phyloP scores from a whole-genome alignment of 2,113 vertebrate species.

The Pseudorasbora parva region DNA sequence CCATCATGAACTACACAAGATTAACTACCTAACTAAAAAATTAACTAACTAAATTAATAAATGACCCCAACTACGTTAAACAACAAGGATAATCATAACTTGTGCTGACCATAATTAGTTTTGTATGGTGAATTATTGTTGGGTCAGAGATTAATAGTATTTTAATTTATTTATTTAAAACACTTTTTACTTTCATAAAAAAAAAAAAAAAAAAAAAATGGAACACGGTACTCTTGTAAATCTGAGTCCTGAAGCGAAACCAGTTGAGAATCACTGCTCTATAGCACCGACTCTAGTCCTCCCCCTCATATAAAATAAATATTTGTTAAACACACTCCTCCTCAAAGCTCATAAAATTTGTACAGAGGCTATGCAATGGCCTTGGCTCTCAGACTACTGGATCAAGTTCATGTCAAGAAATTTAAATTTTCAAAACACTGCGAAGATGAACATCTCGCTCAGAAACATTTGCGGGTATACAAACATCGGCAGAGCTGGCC shows the following conservation, averaged over 20 bases:
- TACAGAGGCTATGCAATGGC: constrained; percentile 20
- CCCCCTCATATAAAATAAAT: constrained; percentile 36
- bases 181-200: background rate
- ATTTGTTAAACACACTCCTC: constrained; percentile 38
- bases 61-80: too few species aligned
- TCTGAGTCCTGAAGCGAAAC: background rate
- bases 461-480: constrained; percentile 52
- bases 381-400: constrained; percentile 39
- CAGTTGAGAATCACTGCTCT: background rate
- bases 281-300: background rate
- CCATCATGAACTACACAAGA: too few species aligned
- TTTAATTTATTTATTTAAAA: too few species aligned
- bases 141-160: background rate
- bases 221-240: background rate
- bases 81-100: too few species aligned
- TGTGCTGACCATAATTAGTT: background rate
- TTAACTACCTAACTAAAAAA: too few species aligned
- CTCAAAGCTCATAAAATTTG: constrained; percentile 28
- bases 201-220: background rate
- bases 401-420: constrained; percentile 49
- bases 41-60: too few species aligned
- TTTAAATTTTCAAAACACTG: constrained; percentile 45
- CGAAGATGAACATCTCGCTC: constrained; percentile 44
- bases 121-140: background rate
- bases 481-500: constrained; percentile 37